Percentiles rank a stretch among this genome's conserved stretches.
Conservation (phyloP, 53 echinoderm and acorn worm species). For the Hippasteria phrygiana region DNA sequence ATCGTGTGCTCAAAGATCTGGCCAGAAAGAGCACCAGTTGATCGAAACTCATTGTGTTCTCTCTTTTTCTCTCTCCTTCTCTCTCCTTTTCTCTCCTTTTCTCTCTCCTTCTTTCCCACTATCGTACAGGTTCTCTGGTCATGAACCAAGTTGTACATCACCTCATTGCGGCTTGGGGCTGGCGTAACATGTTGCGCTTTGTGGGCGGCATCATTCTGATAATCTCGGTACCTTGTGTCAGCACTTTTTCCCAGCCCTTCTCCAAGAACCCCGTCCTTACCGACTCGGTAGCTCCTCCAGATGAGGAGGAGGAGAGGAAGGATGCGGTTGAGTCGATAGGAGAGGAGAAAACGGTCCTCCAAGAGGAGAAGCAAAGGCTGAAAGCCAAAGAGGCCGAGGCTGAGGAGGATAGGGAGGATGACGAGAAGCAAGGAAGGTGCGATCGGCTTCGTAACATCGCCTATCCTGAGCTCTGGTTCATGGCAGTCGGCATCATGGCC, state of each 20-base stretch:
- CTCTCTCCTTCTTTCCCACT: background rate
- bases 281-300: conserved; percentile 50
- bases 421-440: background rate
- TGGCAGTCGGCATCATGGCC: conserved; percentile 80
- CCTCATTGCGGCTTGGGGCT: conserved; percentile 75
- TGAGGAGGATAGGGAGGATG: background rate
- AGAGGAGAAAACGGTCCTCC: conserved; percentile 20
- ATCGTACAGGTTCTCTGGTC: conserved; percentile 76
- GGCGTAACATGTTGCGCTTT: conserved; percentile 89
- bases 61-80: no score
- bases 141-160: conserved; percentile 82
- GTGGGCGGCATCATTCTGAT: conserved; percentile 82
- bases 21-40: background rate
- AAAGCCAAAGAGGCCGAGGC: conserved; percentile 52
- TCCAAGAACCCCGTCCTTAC: conserved; percentile 44
- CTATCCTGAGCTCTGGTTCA: conserved; percentile 88
- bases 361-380: conserved; percentile 60
- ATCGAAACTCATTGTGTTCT: conserved; percentile 22
- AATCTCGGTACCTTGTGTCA: conserved; percentile 75
- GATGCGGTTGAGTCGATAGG: background rate
- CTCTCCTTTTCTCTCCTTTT: background rate
- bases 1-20: background rate
- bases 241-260: conserved; percentile 79
- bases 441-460: conserved; percentile 25
- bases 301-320: conserved; percentile 12